A percentile compares a stretch with the other conserved stretches of the same genome.
Evolutionary conservation across 2,113 vertebrate species (phyloP).

Genomic region (Cynoglossus semilaevis): DNA sequence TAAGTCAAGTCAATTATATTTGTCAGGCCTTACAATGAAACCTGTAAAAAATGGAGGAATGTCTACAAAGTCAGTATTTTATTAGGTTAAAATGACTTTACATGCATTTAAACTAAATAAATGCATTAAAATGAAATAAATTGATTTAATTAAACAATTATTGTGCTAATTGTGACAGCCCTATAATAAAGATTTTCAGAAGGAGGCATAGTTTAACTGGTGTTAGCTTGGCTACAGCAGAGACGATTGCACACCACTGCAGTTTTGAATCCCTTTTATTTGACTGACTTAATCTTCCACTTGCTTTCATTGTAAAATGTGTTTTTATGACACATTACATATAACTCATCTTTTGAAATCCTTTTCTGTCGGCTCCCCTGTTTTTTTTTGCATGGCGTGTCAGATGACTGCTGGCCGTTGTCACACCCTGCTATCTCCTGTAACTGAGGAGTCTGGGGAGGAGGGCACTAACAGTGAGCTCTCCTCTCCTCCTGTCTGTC

Average conservation of each 20-base stretch:
- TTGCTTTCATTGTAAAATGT: constrained; percentile 16
- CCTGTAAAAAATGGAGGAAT: too few relatives aligned
- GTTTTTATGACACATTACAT: constrained; percentile 25
- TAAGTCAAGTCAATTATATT: too few relatives aligned
- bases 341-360: constrained; percentile 16
- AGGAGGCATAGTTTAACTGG: too few relatives aligned
- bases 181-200: too few relatives aligned
- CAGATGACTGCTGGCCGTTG: constrained; percentile 98
- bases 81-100: too few relatives aligned
- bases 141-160: too few relatives aligned
- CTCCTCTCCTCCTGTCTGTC: constrained; percentile 90
- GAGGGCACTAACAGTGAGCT: constrained; percentile 95
- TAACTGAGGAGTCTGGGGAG: constrained; percentile 98
- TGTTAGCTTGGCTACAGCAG: too few relatives aligned
- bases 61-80: too few relatives aligned
- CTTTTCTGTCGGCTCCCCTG: constrained; percentile 34
- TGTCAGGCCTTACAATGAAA: too few relatives aligned
- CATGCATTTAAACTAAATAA: too few relatives aligned
- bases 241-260: too few relatives aligned
- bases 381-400: constrained; percentile 51
- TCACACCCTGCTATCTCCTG: constrained; percentile 96
- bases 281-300: constrained; percentile 6
- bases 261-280: not conserved
- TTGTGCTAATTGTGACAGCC: too few relatives aligned
- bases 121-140: not conserved